phyloP scores from a whole-genome alignment of 2,113 vertebrate species.

The Bambusicola thoracicus region DNA sequence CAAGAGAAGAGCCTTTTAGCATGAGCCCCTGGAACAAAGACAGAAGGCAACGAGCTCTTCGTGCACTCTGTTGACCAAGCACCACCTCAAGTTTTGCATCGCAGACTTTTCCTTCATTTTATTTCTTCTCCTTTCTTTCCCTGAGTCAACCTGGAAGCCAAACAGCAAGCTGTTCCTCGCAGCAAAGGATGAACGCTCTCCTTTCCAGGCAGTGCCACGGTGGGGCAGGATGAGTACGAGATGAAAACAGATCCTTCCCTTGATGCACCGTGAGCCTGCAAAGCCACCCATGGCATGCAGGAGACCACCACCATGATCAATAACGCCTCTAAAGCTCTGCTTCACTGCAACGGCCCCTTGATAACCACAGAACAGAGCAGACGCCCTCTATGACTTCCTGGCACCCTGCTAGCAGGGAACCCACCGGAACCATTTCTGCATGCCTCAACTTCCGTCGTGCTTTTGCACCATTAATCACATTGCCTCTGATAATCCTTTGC shows the following conservation, averaged over 20 bases:
- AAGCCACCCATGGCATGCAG: not conserved
- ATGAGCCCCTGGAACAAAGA: not conserved
- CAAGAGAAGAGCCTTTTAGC: not conserved
- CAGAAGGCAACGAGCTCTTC: not conserved
- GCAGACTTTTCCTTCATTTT: not conserved
- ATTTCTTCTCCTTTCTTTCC: not conserved
- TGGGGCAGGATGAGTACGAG: not conserved
- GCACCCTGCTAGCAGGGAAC: not conserved
- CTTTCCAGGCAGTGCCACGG: not conserved
- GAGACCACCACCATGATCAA: not conserved
- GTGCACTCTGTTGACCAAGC: not conserved
- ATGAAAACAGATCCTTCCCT: not conserved
- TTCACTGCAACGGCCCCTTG: not conserved
- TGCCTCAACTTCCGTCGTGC: not conserved
- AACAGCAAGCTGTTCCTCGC: not conserved
- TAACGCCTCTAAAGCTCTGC: not conserved
- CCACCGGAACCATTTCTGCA: not conserved
- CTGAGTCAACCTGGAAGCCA: not conserved
- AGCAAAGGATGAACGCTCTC: not conserved
- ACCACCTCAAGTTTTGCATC: not conserved
- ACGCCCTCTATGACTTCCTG: accelerated
- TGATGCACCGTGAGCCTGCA: accelerated
- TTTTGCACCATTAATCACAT: not conserved
- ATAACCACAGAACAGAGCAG: not conserved
- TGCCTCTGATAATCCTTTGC: not conserved